Evolutionary conservation across 2,888 invertebrate genomes (phyloP).

Genomic region (Timema cristinae): DNA sequence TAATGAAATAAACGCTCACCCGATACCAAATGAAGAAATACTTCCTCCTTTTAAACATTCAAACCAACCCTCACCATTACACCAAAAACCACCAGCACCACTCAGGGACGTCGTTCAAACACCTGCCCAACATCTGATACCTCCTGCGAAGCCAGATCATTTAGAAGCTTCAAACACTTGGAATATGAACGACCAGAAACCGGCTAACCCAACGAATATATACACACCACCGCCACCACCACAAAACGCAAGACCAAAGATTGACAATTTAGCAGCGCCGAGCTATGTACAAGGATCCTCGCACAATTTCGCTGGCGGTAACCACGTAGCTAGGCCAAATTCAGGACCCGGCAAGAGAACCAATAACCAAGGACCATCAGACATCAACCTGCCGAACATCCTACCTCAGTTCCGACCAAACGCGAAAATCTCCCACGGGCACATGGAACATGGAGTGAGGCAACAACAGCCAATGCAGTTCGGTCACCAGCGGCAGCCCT

Average conservation of each 20-base stretch:
- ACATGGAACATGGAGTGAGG: constrained; percentile 32
- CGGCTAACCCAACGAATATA: too few relatives aligned
- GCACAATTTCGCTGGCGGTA: neutral
- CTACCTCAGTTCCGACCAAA: constrained; percentile 69
- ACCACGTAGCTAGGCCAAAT: constrained; percentile 1
- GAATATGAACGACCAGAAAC: neutral
- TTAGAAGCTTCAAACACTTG: constrained; percentile 12
- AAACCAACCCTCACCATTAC: constrained; percentile 1
- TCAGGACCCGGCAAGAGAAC: neutral
- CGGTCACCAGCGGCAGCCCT: constrained; percentile 22
- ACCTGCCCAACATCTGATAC: constrained; percentile 23
- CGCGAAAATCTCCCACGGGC: constrained; percentile 53
- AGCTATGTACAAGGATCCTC: constrained; percentile 20
- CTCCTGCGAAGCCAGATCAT: constrained; percentile 23
- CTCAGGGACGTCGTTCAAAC: constrained; percentile 10
- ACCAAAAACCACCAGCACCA: constrained; percentile 19
- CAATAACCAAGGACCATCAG: neutral
- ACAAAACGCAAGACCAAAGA: constrained; percentile 28
- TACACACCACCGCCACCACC: constrained; percentile 17
- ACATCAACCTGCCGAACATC: constrained; percentile 56
- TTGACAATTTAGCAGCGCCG: neutral
- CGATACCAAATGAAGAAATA: neutral
- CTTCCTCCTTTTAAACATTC: neutral
- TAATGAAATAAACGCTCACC: too few relatives aligned
- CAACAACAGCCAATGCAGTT: constrained; percentile 18